phyloP scores from a whole-genome alignment of 2,888 invertebrate genomes.

The Sarcophaga variegata region DNA sequence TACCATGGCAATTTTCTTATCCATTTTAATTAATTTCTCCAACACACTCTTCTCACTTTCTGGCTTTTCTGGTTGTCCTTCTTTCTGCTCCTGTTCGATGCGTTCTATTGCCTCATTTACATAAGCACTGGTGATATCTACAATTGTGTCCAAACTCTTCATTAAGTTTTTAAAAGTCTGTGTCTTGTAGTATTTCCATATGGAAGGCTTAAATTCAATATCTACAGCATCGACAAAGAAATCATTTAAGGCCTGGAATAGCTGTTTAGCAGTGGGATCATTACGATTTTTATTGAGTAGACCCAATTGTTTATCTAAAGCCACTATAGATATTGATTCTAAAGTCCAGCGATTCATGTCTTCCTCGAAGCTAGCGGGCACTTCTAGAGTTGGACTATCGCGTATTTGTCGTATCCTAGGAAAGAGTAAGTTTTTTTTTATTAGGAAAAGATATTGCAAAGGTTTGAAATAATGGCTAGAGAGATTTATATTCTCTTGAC shows the following conservation, averaged over 20 bases:
- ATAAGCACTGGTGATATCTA: conserved; percentile 74
- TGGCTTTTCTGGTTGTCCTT: conserved; percentile 70
- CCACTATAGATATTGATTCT: conserved; percentile 83
- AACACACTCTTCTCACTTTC: conserved; percentile 84
- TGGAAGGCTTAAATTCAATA: conserved; percentile 74
- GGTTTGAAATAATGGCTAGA: not conserved
- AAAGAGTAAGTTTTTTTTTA: not conserved
- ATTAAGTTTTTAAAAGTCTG: conserved; percentile 73
- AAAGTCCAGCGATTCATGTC: conserved; percentile 84
- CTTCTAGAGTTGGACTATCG: conserved; percentile 77
- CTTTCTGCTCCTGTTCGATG: conserved; percentile 69
- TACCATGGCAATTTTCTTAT: conserved; percentile 85
- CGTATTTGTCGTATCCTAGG: conserved; percentile 78
- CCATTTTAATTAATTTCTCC: conserved; percentile 85
- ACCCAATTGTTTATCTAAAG: conserved; percentile 80
- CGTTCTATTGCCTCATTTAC: conserved; percentile 79
- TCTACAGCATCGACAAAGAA: conserved; percentile 69
- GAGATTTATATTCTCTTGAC: too few species aligned
- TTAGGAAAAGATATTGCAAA: not conserved
- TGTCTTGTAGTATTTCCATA: conserved; percentile 74
- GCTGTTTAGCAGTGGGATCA: conserved; percentile 66
- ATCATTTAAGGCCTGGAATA: conserved; percentile 71
- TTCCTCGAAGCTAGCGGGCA: conserved; percentile 82
- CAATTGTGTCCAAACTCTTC: conserved; percentile 73
- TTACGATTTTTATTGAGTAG: conserved; percentile 70